A percentile compares a stretch with the other conserved stretches of the same genome.
Conservation (phyloP, 2,797 vertebrate genomes). For the Ficedula albicollis region DNA sequence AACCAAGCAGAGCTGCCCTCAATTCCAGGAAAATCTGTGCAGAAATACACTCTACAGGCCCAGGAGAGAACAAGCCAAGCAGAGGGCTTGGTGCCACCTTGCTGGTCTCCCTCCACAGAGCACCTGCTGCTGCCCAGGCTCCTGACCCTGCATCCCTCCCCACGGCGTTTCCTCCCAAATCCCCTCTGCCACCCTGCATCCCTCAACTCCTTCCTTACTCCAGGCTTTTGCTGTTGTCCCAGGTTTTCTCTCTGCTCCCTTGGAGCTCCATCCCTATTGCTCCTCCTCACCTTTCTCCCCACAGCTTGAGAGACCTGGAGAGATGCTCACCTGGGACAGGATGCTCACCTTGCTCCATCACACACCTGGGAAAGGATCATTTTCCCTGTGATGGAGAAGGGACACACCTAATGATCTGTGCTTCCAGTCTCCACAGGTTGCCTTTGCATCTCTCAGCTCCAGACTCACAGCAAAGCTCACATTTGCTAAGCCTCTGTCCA, state of each 20-base stretch:
- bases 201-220: not conserved
- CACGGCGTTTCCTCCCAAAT: not conserved
- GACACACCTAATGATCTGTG: not conserved
- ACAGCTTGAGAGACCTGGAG: not conserved
- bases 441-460: not conserved
- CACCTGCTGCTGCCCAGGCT: not conserved
- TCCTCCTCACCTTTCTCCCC: not conserved
- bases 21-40: not conserved
- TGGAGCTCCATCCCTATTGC: not conserved
- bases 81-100: not conserved
- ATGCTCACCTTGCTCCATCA: not conserved
- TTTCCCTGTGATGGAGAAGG: not conserved
- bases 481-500: not conserved
- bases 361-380: not conserved
- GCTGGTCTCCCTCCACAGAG: not conserved
- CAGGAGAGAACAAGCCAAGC: not conserved
- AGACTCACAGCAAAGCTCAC: not conserved
- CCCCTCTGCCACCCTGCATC: not conserved
- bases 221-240: not conserved
- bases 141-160: not conserved
- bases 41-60: not conserved
- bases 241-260: not conserved
- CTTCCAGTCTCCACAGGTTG: not conserved
- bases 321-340: not conserved
- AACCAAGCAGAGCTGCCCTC: not conserved